Conservation (phyloP, 2,797 vertebrate genomes). For the Thaleichthys pacificus region DNA sequence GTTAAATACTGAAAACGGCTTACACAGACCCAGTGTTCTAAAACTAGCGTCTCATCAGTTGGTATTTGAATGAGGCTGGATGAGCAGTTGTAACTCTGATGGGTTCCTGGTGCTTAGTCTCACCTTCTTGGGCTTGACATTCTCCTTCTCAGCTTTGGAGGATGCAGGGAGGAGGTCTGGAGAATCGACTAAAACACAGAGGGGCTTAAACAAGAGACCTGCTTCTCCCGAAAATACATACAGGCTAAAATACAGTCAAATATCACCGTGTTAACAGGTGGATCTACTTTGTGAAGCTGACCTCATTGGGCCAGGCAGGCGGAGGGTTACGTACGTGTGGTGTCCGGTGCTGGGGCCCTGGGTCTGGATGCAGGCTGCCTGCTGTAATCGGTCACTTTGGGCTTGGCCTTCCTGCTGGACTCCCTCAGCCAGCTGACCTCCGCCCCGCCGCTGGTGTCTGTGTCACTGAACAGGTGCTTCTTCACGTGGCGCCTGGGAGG, state of each 20-base stretch:
- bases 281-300: neutral
- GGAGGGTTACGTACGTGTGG: constrained; percentile 54
- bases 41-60: too few species aligned
- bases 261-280: neutral
- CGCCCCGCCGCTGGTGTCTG: constrained; percentile 79
- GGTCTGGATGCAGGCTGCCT: constrained; percentile 64
- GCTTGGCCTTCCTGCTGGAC: constrained; percentile 78
- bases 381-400: constrained; percentile 79
- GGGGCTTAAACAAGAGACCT: constrained; percentile 3
- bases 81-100: too few species aligned
- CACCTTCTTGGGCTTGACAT: constrained; percentile 58
- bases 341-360: constrained; percentile 24
- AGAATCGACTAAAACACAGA: constrained; percentile 53
- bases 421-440: constrained; percentile 88
- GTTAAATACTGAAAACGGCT: too few species aligned
- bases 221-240: neutral
- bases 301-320: neutral
- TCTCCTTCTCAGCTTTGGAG: constrained; percentile 44
- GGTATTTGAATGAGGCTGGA: too few species aligned
- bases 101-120: constrained; percentile 3
- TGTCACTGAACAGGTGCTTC: constrained; percentile 89
- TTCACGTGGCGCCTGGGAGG: constrained; percentile 55
- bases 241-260: neutral
- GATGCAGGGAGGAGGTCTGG: constrained; percentile 32
- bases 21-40: too few species aligned